These are phyloP conservation scores for Drymonia ruficornis DNA, from an alignment of 2,888 invertebrate genomes.

Conservation along the genomic window DNA sequence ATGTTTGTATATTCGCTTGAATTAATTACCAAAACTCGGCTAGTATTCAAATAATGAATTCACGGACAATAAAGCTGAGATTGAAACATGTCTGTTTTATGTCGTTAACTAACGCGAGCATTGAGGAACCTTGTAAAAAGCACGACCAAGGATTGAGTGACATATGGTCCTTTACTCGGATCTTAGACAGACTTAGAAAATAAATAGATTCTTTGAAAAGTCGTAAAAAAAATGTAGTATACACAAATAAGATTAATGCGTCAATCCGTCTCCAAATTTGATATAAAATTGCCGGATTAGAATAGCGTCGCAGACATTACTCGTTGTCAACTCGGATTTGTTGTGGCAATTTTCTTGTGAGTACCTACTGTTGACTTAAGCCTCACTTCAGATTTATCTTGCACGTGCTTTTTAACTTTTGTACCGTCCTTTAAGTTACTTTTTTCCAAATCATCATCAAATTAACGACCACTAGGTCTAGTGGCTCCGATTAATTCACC, in stretches of 20 bases:
- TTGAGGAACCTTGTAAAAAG: no score
- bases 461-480: no score
- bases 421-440: no score
- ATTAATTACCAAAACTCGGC: not conserved
- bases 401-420: no score
- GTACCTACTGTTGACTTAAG: no score
- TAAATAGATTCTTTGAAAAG: not conserved
- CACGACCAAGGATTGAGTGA: no score
- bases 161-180: no score
- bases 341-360: not conserved
- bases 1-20: not conserved
- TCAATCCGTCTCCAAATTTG: not conserved
- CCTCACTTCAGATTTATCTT: no score
- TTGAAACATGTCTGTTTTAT: not conserved
- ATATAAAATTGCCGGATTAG: constrained; percentile 5
- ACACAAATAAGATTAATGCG: not conserved
- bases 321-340: constrained; percentile 9
- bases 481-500: no score
- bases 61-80: not conserved
- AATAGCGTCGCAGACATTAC: not conserved
- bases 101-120: no score
- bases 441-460: no score
- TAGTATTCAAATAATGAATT: not conserved
- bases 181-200: not conserved
- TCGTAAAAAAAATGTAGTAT: no score